Percentiles rank a stretch among this genome's conserved stretches.
Conservation (phyloP, 2,888 invertebrate genomes). For the Sclerodermus sp. region DNA sequence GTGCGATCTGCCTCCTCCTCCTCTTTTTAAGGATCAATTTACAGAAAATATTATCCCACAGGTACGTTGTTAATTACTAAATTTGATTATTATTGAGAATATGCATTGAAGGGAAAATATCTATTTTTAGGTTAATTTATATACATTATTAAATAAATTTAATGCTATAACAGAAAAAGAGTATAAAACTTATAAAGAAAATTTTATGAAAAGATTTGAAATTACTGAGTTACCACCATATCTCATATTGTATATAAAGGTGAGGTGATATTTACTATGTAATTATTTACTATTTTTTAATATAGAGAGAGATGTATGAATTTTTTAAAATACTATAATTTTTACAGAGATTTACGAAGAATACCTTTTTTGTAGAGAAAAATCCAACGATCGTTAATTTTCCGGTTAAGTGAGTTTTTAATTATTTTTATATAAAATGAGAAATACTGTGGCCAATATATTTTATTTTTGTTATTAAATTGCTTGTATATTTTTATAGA, state of each 20-base stretch:
- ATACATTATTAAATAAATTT: slow-evolving; percentile 92
- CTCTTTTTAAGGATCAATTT: slow-evolving; percentile 95
- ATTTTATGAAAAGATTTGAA: slow-evolving; percentile 95
- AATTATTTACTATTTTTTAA: neutral
- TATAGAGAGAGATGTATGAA: too few species aligned
- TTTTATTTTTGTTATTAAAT: neutral
- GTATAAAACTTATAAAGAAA: slow-evolving; percentile 99
- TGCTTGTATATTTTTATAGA: slow-evolving; percentile 65
- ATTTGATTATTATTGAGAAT: too few species aligned
- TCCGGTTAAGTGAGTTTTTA: slow-evolving; percentile 85
- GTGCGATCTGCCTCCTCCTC: slow-evolving; percentile 96
- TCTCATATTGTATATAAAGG: slow-evolving; percentile 93
- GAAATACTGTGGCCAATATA: slow-evolving; percentile 24
- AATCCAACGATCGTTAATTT: slow-evolving; percentile 99
- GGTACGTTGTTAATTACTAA: slow-evolving; percentile 58
- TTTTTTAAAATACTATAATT: slow-evolving; percentile 16
- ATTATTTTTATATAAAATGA: neutral
- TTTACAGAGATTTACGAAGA: slow-evolving; percentile 88
- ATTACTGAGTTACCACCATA: slow-evolving; percentile 91
- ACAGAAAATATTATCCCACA: slow-evolving; percentile 99
- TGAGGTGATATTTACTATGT: slow-evolving; percentile 24
- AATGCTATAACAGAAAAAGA: slow-evolving; percentile 95
- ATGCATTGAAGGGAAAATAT: too few species aligned
- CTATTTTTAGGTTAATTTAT: slow-evolving; percentile 85
- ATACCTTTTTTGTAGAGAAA: slow-evolving; percentile 98